Percentiles rank a stretch among this genome's conserved stretches.
phyloP scores from a whole-genome alignment of 2,113 vertebrate genomes.

The Mus pahari region DNA sequence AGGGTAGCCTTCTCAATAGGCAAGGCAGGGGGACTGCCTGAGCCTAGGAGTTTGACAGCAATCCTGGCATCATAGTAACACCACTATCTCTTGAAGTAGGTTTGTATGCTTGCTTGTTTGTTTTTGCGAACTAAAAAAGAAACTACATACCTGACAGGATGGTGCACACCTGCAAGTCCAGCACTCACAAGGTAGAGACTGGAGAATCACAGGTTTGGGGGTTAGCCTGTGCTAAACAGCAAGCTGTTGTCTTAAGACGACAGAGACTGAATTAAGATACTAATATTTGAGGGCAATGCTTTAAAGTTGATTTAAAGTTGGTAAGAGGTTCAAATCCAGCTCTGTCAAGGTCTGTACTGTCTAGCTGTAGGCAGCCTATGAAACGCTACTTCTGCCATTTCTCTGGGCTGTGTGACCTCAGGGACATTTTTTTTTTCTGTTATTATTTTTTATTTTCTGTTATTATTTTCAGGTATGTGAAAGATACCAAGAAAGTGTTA shows the following conservation, averaged over 20 bases:
- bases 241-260: neutral
- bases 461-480: neutral
- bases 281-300: neutral
- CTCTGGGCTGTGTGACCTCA: neutral
- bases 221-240: neutral
- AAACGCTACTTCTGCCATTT: neutral
- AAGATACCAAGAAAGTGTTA: neutral
- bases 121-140: neutral
- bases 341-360: neutral
- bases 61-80: neutral
- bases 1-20: neutral
- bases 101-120: neutral
- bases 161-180: neutral
- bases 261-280: neutral
- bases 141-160: neutral
- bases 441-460: constrained; percentile 13
- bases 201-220: neutral
- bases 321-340: neutral
- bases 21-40: neutral
- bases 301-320: neutral
- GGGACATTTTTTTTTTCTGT: neutral
- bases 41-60: neutral
- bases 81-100: neutral
- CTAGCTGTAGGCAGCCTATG: neutral
- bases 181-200: neutral